These are phyloP conservation scores for Chaetodon trifascialis DNA, from an alignment of 2,113 vertebrate genomes.

Conservation along the genomic window DNA sequence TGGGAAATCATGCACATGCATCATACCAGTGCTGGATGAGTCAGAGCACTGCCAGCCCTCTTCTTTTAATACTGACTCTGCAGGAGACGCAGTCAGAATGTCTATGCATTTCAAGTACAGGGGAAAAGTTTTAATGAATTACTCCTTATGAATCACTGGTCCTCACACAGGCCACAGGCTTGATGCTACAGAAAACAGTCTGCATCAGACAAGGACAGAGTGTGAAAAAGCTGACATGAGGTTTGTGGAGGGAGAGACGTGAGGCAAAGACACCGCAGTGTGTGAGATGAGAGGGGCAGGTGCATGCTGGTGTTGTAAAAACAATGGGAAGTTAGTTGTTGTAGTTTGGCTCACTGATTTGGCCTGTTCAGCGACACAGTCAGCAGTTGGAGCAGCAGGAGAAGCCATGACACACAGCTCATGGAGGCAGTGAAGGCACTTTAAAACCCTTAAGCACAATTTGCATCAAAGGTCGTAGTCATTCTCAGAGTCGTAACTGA, in stretches of 20 bases:
- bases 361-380: not conserved
- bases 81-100: constrained; percentile 4
- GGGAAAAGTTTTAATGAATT: constrained; percentile 26
- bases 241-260: not conserved
- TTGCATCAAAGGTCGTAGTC: not conserved
- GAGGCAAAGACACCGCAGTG: not conserved
- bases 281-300: not conserved
- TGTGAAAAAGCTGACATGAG: not conserved
- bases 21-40: constrained; percentile 13
- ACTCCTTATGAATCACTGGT: constrained; percentile 15
- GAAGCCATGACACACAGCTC: not conserved
- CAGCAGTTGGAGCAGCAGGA: not conserved
- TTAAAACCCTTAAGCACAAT: not conserved
- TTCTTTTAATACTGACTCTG: constrained; percentile 38
- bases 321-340: constrained; percentile 6
- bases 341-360: constrained; percentile 4
- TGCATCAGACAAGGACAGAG: not conserved
- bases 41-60: constrained; percentile 16
- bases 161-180: not conserved
- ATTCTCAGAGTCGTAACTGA: not conserved
- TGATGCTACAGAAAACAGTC: constrained; percentile 6
- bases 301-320: not conserved
- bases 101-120: constrained; percentile 9
- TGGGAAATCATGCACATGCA: constrained; percentile 24
- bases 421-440: not conserved